Evolutionary conservation across 2,113 vertebrate species (phyloP).

Genomic region (Osmerus mordax): DNA sequence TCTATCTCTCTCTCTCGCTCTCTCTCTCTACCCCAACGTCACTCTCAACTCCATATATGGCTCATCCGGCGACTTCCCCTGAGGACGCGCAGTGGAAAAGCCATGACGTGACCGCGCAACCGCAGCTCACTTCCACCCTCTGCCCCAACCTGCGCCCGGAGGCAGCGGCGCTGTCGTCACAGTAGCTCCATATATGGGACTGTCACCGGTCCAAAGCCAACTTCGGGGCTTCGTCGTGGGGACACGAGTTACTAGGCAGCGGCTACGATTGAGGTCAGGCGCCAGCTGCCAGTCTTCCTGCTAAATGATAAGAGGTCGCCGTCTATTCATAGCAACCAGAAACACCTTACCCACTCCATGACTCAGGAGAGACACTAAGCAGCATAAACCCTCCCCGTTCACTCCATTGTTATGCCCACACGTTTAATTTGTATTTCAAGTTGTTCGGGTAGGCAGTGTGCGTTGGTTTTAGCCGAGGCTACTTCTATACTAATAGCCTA

Average conservation of each 20-base stretch:
- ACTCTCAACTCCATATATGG: conserved; percentile 63
- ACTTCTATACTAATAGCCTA: no score
- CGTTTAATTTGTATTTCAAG: no score
- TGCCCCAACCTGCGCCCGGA: neutral
- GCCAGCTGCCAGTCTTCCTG: conserved; percentile 31
- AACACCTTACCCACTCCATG: neutral
- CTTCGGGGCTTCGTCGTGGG: conserved; percentile 7
- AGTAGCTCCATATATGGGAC: conserved; percentile 65
- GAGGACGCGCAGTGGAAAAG: conserved; percentile 66
- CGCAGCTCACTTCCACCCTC: conserved; percentile 21
- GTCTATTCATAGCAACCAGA: conserved; percentile 22
- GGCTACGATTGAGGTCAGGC: conserved; percentile 50
- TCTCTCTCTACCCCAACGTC: conserved; percentile 35
- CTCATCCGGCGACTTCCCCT: conserved; percentile 55
- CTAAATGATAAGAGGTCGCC: neutral
- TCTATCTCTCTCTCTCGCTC: neutral
- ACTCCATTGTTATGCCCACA: neutral
- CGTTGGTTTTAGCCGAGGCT: no score
- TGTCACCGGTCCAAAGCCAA: conserved; percentile 52
- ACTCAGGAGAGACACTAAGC: neutral
- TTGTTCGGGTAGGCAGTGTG: no score
- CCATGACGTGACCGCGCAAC: conserved; percentile 59
- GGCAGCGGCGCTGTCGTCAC: conserved; percentile 50
- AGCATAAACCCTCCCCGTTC: neutral
- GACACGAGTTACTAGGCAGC: conserved; percentile 47